Evolutionary conservation across 2,797 vertebrate species (phyloP).

Genomic region (Amphiprion clarkii): DNA sequence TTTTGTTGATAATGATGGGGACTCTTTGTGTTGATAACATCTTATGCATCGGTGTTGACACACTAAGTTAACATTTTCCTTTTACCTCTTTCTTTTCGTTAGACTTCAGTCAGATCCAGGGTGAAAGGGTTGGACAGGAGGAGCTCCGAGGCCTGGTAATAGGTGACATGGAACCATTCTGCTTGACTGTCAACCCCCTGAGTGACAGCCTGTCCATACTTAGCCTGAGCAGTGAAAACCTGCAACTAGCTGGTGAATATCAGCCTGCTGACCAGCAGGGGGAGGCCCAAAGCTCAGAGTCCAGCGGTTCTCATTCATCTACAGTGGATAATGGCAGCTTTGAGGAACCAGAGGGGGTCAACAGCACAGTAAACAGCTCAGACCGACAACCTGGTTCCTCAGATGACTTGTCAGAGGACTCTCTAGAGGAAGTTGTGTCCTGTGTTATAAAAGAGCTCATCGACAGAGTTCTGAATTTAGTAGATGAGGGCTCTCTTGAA

Average conservation of each 20-base stretch:
- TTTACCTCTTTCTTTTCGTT: slow-evolving; percentile 23
- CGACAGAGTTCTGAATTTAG: slow-evolving; percentile 86
- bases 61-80: neutral
- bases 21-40: neutral
- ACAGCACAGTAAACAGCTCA: slow-evolving; percentile 67
- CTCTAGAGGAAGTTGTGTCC: slow-evolving; percentile 89
- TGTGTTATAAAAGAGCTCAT: slow-evolving; percentile 91
- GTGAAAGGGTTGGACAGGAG: slow-evolving; percentile 81
- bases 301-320: slow-evolving; percentile 93
- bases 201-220: slow-evolving; percentile 96
- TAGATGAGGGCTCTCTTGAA: slow-evolving; percentile 81
- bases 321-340: slow-evolving; percentile 92
- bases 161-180: slow-evolving; percentile 97
- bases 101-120: slow-evolving; percentile 85
- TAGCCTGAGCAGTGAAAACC: slow-evolving; percentile 97
- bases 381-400: slow-evolving; percentile 59
- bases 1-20: neutral
- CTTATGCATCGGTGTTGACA: neutral
- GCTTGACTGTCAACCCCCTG: slow-evolving; percentile 96
- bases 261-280: slow-evolving; percentile 90
- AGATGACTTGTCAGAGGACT: slow-evolving; percentile 79
- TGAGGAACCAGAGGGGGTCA: slow-evolving; percentile 89
- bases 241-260: slow-evolving; percentile 92
- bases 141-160: slow-evolving; percentile 84
- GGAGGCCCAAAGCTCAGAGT: slow-evolving; percentile 93